These are phyloP conservation scores for Cettia cetti DNA, from an alignment of 2,113 vertebrate species.

Conservation along the genomic window DNA sequence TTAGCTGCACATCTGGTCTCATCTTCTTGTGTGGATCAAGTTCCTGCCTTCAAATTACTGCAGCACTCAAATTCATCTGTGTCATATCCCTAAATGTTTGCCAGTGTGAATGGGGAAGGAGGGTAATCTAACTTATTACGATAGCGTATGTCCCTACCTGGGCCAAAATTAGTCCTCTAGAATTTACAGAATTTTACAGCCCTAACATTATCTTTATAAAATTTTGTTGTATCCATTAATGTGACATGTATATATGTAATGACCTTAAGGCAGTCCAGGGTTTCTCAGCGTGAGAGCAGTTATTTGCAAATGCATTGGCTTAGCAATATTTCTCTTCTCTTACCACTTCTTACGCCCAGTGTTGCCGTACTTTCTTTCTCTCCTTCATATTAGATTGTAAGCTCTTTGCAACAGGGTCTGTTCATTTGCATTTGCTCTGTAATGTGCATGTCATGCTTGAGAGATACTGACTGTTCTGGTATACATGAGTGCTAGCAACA, in stretches of 20 bases:
- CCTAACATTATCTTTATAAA: not conserved
- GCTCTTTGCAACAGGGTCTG: not conserved
- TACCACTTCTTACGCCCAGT: fast-evolving
- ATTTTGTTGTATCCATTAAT: not conserved
- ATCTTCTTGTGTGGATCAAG: not conserved
- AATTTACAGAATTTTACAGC: not conserved
- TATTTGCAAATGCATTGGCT: not conserved
- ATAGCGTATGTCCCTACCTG: fast-evolving
- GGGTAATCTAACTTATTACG: not conserved
- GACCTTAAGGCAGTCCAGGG: not conserved
- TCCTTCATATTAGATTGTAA: not conserved
- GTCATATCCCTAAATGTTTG: not conserved
- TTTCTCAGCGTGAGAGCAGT: not conserved
- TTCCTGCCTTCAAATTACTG: not conserved
- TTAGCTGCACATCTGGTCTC: not conserved
- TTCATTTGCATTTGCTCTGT: conserved; percentile 52
- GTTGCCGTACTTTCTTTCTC: not conserved
- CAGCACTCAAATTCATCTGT: not conserved
- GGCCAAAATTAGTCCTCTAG: not conserved
- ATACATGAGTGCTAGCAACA: conserved; percentile 19
- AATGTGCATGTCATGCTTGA: conserved; percentile 39
- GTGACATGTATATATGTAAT: not conserved
- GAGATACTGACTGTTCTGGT: conserved; percentile 37
- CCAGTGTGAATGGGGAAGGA: not conserved
- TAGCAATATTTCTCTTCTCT: not conserved